Base-by-base conservation (phyloP, 37 sponge, comb jelly and placozoan species). In the Diacarnus erythraeanus region DNA sequence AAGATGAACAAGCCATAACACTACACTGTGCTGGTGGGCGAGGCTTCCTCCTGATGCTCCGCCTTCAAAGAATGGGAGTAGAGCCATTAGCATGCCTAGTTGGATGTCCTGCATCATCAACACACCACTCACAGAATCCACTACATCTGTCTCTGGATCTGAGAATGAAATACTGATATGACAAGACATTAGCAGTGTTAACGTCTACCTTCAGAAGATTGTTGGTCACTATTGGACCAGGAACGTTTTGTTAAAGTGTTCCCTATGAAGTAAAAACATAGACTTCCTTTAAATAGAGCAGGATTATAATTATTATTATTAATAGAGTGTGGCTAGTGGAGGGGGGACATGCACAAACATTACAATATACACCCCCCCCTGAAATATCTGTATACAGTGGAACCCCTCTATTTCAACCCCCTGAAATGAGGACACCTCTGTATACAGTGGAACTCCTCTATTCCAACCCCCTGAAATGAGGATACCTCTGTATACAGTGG, bases 71-170 rank as follows among this genome's bases (percentile, higher is more conserved):
- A 90, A 67, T 15, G 97, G 97, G 36, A 93, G 65, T 29, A 92
- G 69, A 8, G 91, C 93, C 72, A 96, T 65, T 9, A 95, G 84
- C 0, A 60, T 76, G 15, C 88, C 93, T 18, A 93, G 77, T 78
- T 90, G 88, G 18, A 93, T 65, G 66, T 96, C 97, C 80, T 96
- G 97, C 71, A 93, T 72, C 67, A 96, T 93, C 8, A 96, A 74
- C 23, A 96, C 57, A 1, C 97, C 97, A 21, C 61, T 59, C 35
- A 95, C 81, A 29, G 80, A 40, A 26, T 44, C 54, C 21, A 76
- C 43, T 2, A 83, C 20, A 63, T 80, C 86, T 5, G 76, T 34
- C 21, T 87, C 83, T 2, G 60, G 56, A 25, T 61, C 80, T 79
- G 51, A 47, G 42, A 68, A 10, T n/a, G n/a, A n/a, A n/a, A n/a